These are phyloP conservation scores for Tupaia chinensis DNA, from an alignment of 2,113 vertebrate genomes.

Conservation along the genomic window DNA sequence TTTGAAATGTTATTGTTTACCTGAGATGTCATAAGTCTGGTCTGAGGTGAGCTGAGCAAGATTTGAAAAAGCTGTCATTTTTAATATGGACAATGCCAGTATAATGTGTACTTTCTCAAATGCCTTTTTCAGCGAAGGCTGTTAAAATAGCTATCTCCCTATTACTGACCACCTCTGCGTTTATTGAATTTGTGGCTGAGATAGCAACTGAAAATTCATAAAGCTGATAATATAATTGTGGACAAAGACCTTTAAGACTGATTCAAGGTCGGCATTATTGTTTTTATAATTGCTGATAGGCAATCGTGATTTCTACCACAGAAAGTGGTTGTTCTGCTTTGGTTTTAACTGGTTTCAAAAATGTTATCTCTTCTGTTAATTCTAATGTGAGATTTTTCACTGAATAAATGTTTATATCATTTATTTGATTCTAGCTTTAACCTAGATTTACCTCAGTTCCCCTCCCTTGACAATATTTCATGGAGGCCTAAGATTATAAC, in stretches of 20 bases:
- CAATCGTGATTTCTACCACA: conserved; percentile 59
- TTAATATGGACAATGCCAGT: conserved; percentile 13
- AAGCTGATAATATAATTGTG: conserved; percentile 63
- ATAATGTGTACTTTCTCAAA: conserved; percentile 1
- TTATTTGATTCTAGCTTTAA: background rate
- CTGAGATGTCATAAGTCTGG: background rate
- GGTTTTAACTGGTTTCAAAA: conserved; percentile 43
- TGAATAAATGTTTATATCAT: conserved; percentile 45
- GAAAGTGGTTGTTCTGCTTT: conserved; percentile 54
- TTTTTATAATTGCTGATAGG: conserved; percentile 60
- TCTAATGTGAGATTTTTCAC: conserved; percentile 42
- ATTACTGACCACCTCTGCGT: conserved; percentile 13
- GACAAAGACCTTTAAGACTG: conserved; percentile 44
- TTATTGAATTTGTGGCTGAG: conserved; percentile 29
- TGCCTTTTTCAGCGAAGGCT: background rate
- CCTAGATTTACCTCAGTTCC: background rate
- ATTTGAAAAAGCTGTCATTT: conserved; percentile 50
- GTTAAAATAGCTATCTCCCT: conserved; percentile 32
- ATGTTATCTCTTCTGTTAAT: conserved; percentile 57
- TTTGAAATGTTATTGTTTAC: conserved; percentile 54
- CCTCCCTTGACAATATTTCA: background rate
- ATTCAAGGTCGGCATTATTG: conserved; percentile 53
- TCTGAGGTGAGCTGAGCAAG: background rate
- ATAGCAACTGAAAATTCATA: conserved; percentile 66
- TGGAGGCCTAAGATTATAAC: background rate